phyloP scores from a whole-genome alignment of 2,888 invertebrate genomes.

The Rhagonycha lutea region DNA sequence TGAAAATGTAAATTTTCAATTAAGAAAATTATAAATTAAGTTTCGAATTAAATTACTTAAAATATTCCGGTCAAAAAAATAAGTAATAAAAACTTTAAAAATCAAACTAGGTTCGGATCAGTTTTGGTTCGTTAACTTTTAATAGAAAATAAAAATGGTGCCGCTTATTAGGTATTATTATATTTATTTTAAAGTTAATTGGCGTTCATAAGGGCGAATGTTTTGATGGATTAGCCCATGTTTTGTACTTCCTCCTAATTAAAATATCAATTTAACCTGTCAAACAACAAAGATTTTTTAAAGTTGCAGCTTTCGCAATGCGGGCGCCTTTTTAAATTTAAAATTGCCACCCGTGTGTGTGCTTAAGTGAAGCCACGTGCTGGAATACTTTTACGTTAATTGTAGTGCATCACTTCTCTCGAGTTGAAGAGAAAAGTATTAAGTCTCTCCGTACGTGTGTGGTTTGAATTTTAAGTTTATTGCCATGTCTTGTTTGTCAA shows the following conservation, averaged over 20 bases:
- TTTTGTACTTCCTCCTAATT: background rate
- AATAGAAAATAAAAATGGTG: too few species aligned
- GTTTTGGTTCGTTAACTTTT: background rate
- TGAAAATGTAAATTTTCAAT: background rate
- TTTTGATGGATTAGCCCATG: background rate
- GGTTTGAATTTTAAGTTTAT: constrained; percentile 11
- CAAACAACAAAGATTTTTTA: background rate
- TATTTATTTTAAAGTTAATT: background rate
- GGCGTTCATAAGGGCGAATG: background rate
- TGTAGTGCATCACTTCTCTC: constrained; percentile 39
- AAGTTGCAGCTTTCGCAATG: background rate
- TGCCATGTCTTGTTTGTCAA: background rate
- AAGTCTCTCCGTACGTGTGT: constrained; percentile 19
- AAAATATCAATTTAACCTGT: background rate
- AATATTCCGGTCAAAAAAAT: background rate
- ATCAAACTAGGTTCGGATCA: background rate
- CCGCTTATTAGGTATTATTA: background rate
- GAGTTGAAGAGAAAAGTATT: constrained; percentile 26
- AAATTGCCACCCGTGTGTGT: constrained; percentile 24
- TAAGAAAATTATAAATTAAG: constrained; percentile 12
- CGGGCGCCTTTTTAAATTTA: background rate
- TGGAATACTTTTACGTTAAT: constrained; percentile 37
- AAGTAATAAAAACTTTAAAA: background rate
- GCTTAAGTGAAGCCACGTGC: constrained; percentile 36
- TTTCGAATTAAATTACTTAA: background rate